These are phyloP conservation scores for Channa maculata DNA, from an alignment of 2,113 vertebrate species.

Conservation along the genomic window DNA sequence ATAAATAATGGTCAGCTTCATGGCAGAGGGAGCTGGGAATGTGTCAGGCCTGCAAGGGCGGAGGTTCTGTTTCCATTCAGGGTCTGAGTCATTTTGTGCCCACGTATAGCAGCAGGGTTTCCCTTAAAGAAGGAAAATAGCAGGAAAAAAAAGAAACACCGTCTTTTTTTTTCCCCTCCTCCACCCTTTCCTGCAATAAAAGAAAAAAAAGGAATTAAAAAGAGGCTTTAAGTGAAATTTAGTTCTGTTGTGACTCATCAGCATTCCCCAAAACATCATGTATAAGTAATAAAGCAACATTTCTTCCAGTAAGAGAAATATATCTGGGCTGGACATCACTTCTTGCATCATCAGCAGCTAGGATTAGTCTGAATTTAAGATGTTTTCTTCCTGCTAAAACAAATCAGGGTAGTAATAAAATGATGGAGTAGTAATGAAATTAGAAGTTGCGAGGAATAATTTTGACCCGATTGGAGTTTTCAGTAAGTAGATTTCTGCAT, in stretches of 20 bases:
- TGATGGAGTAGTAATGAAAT: no score
- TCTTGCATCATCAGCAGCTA: neutral
- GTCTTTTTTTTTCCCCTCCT: slow-evolving; percentile 34
- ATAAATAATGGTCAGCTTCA: neutral
- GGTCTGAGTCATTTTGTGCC: slow-evolving; percentile 68
- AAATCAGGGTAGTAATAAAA: no score
- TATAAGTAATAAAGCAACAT: neutral
- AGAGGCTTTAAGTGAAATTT: slow-evolving; percentile 29
- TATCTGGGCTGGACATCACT: neutral
- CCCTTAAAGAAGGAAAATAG: slow-evolving; percentile 50
- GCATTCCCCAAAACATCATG: slow-evolving; percentile 35
- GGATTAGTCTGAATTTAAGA: neutral
- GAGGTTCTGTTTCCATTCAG: slow-evolving; percentile 57
- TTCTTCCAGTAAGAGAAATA: slow-evolving; percentile 30
- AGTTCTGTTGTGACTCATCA: slow-evolving; percentile 61
- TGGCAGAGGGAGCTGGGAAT: neutral
- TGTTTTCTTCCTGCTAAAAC: neutral
- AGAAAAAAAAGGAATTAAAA: neutral
- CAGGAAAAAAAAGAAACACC: slow-evolving; percentile 51
- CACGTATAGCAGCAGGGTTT: slow-evolving; percentile 46
- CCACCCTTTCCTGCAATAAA: slow-evolving; percentile 66
- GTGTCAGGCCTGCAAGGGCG: slow-evolving; percentile 42
- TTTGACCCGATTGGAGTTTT: neutral
- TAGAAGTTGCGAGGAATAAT: neutral
- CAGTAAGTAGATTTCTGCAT: neutral